Evolutionary conservation across 2,888 invertebrate genomes (phyloP), one percentile per base, ranked within the genome.

Genomic region (Mythimna pallens): DNA sequence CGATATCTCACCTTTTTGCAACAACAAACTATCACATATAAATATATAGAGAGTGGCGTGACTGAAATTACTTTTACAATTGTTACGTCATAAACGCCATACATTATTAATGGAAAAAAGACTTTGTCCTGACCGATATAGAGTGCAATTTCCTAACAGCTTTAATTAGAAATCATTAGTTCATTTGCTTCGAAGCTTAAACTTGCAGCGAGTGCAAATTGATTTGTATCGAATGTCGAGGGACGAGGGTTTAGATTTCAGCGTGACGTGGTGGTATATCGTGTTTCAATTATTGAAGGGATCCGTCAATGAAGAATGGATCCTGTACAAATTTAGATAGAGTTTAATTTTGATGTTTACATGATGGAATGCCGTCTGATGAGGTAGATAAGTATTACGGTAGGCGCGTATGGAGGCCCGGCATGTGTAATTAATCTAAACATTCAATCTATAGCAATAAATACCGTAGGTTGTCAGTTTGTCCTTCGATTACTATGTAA

Each of bases 401-500:
- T 89, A 89, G 88, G 89, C 88, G 87, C 89, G 89, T 91, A 90
- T 89, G 86, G 90, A 89, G 89, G 87, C 87, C 87, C 86, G 85
- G 92, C 90, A 92, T 93, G 89, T 92, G 93, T 93, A 94, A 93
- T 93, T 93, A 93, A 93, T 93, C 92, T 93, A 89, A 90, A 92
- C 92, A 92, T 92, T 93, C 90, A 91, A 93, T 94, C 93, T 93
- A 93, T 91, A 93, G 91, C 92, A 93, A 93, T 93, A 93, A 93
- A 93, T 93, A 93, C 93, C 90, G 91, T 92, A 88, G 88, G 89
- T 89, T 92, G 93, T 92, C 91, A 89, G 93, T 92, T 88, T 93
- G 93, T 94, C 94, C 94, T 94, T 93, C 93, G 92, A 90, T 89
- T 89, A 90, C 91, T 89, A 89, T 90, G 92, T 89, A 90, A 90